Evolutionary conservation across 2,113 vertebrate species (phyloP).

Genomic region (Peromyscus leucopus): DNA sequence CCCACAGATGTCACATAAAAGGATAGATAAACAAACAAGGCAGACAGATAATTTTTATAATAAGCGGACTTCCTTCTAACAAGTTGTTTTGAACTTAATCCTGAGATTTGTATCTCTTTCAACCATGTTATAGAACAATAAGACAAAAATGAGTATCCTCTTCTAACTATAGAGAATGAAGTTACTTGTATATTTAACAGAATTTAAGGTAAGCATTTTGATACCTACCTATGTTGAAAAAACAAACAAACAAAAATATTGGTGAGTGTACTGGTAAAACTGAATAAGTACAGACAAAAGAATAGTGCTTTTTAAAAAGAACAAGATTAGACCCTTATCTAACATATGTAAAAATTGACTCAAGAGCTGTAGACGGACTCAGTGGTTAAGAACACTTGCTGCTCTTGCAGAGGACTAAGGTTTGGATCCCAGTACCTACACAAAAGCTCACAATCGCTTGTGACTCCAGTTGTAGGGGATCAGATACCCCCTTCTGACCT

Average conservation of each 20-base stretch:
- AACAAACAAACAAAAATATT: neutral
- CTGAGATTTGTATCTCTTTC: conserved; percentile 26
- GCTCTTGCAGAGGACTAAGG: too few species aligned
- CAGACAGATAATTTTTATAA: conserved; percentile 42
- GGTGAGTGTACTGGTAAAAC: conserved; percentile 2
- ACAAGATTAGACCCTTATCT: neutral
- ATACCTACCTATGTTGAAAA: conserved; percentile 7
- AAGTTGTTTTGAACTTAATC: neutral
- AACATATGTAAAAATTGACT: neutral
- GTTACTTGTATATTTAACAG: conserved; percentile 2
- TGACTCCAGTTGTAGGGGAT: neutral
- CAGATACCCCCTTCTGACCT: neutral
- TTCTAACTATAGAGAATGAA: neutral
- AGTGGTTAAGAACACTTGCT: neutral
- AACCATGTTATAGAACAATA: conserved; percentile 19
- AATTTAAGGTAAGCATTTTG: neutral
- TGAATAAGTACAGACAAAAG: neutral
- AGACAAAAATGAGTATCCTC: conserved; percentile 21
- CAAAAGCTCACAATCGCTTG: neutral
- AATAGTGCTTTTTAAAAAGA: neutral
- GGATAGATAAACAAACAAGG: conserved; percentile 5
- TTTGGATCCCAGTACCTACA: neutral
- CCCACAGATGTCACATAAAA: neutral
- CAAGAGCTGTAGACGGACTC: neutral
- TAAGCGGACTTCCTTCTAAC: neutral